Percentiles rank a stretch among this genome's conserved stretches.
Conservation (phyloP, 2,888 invertebrate species). For the Tenthredo amoena region DNA sequence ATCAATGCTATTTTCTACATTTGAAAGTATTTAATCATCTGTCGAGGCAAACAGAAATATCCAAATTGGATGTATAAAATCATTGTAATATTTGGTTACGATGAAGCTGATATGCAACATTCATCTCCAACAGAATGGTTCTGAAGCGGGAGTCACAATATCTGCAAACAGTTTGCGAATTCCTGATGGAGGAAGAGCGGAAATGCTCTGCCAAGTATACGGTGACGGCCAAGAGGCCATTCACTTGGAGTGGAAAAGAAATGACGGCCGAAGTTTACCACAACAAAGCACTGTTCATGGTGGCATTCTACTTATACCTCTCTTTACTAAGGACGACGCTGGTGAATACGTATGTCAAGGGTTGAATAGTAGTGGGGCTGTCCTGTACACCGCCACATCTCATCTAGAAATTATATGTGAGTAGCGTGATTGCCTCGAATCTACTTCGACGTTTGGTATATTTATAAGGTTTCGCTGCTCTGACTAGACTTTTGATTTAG, state of each 20-base stretch:
- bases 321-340: conserved; percentile 83
- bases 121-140: neutral
- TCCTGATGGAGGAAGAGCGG: conserved; percentile 81
- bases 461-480: neutral
- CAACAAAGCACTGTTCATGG: conserved; percentile 76
- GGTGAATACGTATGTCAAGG: conserved; percentile 89
- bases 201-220: conserved; percentile 80
- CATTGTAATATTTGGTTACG: neutral
- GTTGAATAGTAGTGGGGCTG: conserved; percentile 77
- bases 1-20: neutral
- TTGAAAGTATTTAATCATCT: neutral
- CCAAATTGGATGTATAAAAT: neutral
- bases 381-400: conserved; percentile 81
- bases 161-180: conserved; percentile 74
- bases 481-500: neutral
- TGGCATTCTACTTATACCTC: conserved; percentile 81
- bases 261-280: conserved; percentile 85
- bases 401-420: conserved; percentile 81
- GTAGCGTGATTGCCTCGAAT: conserved; percentile 63
- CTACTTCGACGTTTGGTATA: neutral
- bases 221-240: conserved; percentile 68
- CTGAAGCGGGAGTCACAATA: conserved; percentile 57
- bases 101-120: neutral
- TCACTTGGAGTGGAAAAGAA: conserved; percentile 85
- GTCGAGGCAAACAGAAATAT: no score